A percentile compares a stretch with the other conserved stretches of the same genome.
Evolutionary conservation across 2,888 invertebrate species (phyloP).

Genomic region (Drosophila anomelani): DNA sequence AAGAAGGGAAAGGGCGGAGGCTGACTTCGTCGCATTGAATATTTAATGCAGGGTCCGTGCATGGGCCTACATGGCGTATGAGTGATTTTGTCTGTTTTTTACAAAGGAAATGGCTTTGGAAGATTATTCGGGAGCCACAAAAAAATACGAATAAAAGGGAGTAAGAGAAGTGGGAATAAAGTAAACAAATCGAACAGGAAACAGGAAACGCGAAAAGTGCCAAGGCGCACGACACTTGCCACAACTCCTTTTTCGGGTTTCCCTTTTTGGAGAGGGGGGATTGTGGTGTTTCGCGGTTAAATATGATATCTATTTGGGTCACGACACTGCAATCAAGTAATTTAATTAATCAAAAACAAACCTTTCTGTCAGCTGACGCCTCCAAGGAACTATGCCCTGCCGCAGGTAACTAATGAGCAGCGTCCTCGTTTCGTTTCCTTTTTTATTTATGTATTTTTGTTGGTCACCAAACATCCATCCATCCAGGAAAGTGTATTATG

Average conservation of each 20-base stretch:
- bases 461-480: slow-evolving; percentile 69
- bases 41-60: slow-evolving; percentile 59
- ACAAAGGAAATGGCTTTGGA: background rate
- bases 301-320: slow-evolving; percentile 41
- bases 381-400: slow-evolving; percentile 16
- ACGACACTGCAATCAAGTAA: slow-evolving; percentile 47
- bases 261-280: background rate
- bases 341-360: slow-evolving; percentile 59
- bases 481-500: slow-evolving; percentile 44
- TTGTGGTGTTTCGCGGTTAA: slow-evolving; percentile 3
- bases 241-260: background rate
- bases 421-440: slow-evolving; percentile 19
- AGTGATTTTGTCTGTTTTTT: slow-evolving; percentile 52
- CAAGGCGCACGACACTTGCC: slow-evolving; percentile 25
- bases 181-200: slow-evolving; percentile 46
- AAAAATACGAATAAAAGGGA: slow-evolving; percentile 1
- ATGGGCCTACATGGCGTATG: slow-evolving; percentile 62
- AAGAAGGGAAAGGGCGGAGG: slow-evolving; percentile 26
- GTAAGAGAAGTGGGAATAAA: background rate
- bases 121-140: slow-evolving; percentile 31
- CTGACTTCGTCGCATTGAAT: slow-evolving; percentile 48
- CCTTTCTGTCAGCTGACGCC: slow-evolving; percentile 45
- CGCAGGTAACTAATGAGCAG: slow-evolving; percentile 29
- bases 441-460: slow-evolving; percentile 14
- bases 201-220: slow-evolving; percentile 37